Base-by-base conservation (phyloP, 2,113 vertebrate genomes). In the Ailurus styani region DNA sequence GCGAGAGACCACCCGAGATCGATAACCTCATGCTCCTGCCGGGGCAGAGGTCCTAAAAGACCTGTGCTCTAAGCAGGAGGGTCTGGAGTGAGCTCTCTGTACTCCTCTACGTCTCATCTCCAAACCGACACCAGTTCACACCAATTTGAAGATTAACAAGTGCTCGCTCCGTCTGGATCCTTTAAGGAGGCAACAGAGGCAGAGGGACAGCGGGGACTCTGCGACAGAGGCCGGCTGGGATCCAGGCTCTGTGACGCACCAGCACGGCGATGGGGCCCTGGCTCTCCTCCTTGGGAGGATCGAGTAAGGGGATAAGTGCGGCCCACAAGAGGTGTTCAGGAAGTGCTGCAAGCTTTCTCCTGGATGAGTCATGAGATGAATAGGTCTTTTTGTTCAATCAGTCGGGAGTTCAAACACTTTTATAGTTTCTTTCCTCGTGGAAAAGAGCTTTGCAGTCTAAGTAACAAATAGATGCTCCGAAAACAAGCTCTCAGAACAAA, bases 361-460 rank as follows among this genome's bases (percentile, higher is more conserved):
- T 1, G 17, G 54, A 18, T 91, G 70, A 97, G 85, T 89, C 81
- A 77, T 9, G 37, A 68, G 79, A 77, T 2, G 57, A 42, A 68
- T 0, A 52, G 79, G 81, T 10, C 31, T 54, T 93, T 84, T 87
- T 34, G 29, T 77, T 66, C 70, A 50, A 15, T 72, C 66, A 72
- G 45, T 78, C 6, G 1, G 91, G 83, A 78, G n/a, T 47, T 73
- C 14, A 34, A 50, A 66, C 40, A 18, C 9, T 97, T 95, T 42
- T 27, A 50, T 11, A 8, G 31, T 60, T 83, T 66, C 75, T 37
- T 84, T 73, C 92, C 86, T 81, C 21, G 42, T 47, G 57, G 57
- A 96, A 96, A 96, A 81, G 72, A 77, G 68, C 21, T 75, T 77
- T 75, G 85, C 12, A 72, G 87, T 45, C 78, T 73, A 45, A 95